Conservation (phyloP, 2,888 invertebrate species). For the Mythimna loreyi region DNA sequence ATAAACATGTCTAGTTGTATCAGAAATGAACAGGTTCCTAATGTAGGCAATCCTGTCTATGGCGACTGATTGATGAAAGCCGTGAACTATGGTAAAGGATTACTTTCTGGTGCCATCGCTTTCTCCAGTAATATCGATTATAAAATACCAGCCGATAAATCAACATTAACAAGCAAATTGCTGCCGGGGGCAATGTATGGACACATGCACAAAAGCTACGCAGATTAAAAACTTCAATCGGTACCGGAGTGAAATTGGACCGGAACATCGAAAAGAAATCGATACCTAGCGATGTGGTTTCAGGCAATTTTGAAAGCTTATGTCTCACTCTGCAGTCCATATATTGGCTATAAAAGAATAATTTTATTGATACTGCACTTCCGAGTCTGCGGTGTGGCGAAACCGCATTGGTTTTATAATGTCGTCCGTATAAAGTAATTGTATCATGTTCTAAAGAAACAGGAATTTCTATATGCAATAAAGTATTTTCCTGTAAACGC, state of each 20-base stretch:
- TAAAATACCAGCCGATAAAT: constrained; percentile 79
- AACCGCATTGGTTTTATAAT: constrained; percentile 54
- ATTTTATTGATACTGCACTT: constrained; percentile 66
- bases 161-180: constrained; percentile 77
- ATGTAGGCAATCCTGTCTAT: constrained; percentile 61
- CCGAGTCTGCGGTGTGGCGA: constrained; percentile 53
- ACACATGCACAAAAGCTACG: constrained; percentile 68
- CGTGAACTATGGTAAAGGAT: constrained; percentile 79
- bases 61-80: constrained; percentile 72
- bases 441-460: constrained; percentile 37
- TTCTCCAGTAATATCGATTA: constrained; percentile 79
- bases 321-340: constrained; percentile 66
- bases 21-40: constrained; percentile 51
- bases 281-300: constrained; percentile 73
- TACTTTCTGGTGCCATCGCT: constrained; percentile 71
- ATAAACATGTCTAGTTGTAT: constrained; percentile 30
- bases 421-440: constrained; percentile 43
- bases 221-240: constrained; percentile 75
- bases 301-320: constrained; percentile 76
- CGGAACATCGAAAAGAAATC: constrained; percentile 85
- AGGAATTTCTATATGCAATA: constrained; percentile 3
- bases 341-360: constrained; percentile 68
- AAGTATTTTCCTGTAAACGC: not conserved
- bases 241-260: constrained; percentile 79
- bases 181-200: constrained; percentile 70